These are phyloP conservation scores for Habroteleia sp. DNA, from an alignment of 2,888 invertebrate genomes.

Conservation along the genomic window DNA sequence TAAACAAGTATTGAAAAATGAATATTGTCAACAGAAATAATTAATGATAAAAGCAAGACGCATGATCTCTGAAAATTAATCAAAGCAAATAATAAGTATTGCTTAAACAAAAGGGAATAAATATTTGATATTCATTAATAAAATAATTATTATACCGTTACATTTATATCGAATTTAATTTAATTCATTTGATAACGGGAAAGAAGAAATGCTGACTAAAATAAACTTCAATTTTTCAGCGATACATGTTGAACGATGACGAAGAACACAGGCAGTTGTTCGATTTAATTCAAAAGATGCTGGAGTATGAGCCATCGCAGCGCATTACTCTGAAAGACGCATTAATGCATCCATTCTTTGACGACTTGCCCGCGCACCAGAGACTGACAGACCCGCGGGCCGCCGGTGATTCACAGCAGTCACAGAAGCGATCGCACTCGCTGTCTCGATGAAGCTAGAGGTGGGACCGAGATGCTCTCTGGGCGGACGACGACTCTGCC, in stretches of 20 bases:
- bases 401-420: conserved; percentile 82
- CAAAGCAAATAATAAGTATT: too few relatives aligned
- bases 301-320: conserved; percentile 97
- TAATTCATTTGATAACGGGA: too few relatives aligned
- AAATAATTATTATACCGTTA: too few relatives aligned
- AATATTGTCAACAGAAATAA: too few relatives aligned
- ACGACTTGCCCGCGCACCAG: conserved; percentile 90
- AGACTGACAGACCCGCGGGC: conserved; percentile 84
- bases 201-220: too few relatives aligned
- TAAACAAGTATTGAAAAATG: too few relatives aligned
- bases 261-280: conserved; percentile 96
- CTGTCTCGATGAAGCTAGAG: conserved; percentile 86
- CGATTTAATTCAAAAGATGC: conserved; percentile 96
- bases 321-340: conserved; percentile 94
- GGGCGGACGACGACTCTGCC: conserved; percentile 68
- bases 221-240: conserved; percentile 82
- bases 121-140: too few relatives aligned
- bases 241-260: conserved; percentile 93
- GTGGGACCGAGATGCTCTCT: conserved; percentile 76
- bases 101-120: too few relatives aligned
- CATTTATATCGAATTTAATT: too few relatives aligned
- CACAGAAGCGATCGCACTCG: conserved; percentile 87
- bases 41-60: too few relatives aligned
- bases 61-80: too few relatives aligned
- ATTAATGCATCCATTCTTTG: conserved; percentile 95